Evolutionary conservation across 1,140 invertebrate species (phyloP), one percentile per base, ranked within the genome.

Genomic region (Dufourea novaeangliae): DNA sequence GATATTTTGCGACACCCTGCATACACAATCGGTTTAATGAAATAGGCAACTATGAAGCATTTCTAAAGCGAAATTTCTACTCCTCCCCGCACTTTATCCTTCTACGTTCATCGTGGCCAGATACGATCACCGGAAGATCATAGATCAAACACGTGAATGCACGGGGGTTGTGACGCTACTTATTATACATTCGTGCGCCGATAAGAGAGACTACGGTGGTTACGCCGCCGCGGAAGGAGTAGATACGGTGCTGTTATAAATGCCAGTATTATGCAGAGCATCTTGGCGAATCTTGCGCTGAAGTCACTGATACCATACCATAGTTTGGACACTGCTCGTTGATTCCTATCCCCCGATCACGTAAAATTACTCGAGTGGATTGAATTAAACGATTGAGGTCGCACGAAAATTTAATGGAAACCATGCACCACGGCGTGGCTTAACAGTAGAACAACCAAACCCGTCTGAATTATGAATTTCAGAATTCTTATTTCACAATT

Each of bases 221-320:
- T 87, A 89, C 88, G 86, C 83, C 75, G 87, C 61, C 29, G 73
- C 52, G 88, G 86, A 89, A 92, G 90, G 90, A 91, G 91, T 92
- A 92, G 92, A 92, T 92, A 92, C 88, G 90, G 87, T 88, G 86
- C 87, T 85, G 88, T 92, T 92, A 92, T 91, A 92, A 92, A 92
- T 92, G 91, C 90, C 88, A 86, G 91, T 90, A 92, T 92, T 92
- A 92, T 92, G 86, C 91, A 86, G 84, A 84, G 78, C 87, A 90
- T 90, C 90, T 90, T 81, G 82, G 79, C 79, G 84, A 88, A 88
- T 87, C 86, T 90, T 66, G 69, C 80, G 71, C 73, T 75, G 80
- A 69, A 74, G 72, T 70, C 68, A 75, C 57, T 76, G 79, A 82
- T 73, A 75, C 44, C 72, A 20, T 37, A 32, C 34, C 34, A n/a